These are phyloP conservation scores for Dipus sagitta DNA, from an alignment of 2,797 vertebrate genomes.

Conservation along the genomic window DNA sequence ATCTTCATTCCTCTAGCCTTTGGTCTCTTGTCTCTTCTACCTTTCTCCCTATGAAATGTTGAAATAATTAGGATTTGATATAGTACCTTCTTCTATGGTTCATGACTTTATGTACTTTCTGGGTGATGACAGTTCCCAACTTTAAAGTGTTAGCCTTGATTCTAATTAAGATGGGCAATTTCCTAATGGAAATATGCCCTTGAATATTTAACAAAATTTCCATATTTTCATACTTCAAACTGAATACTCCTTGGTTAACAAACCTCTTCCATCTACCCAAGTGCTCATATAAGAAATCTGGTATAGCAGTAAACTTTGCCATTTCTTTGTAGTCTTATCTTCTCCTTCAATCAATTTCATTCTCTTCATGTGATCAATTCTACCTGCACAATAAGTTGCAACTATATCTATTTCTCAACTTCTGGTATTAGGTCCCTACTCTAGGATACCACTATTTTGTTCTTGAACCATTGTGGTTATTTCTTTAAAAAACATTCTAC, in stretches of 20 bases:
- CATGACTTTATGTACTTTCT: not conserved
- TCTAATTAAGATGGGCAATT: not conserved
- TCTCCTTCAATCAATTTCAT: not conserved
- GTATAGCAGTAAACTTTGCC: not conserved
- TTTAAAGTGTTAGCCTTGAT: not conserved
- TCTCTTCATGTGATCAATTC: not conserved
- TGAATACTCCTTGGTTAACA: not conserved
- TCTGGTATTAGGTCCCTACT: not conserved
- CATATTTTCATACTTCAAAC: not conserved
- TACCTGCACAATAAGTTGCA: slow-evolving; percentile 35
- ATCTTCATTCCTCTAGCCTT: not conserved
- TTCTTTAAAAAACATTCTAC: not conserved
- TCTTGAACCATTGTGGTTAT: not conserved
- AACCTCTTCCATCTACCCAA: not conserved
- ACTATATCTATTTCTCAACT: not conserved
- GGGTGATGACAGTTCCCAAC: not conserved
- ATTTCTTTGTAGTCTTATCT: not conserved
- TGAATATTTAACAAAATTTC: not conserved
- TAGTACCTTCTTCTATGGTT: not conserved
- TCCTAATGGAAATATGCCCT: not conserved
- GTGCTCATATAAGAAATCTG: not conserved
- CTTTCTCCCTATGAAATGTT: not conserved
- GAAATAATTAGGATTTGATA: not conserved
- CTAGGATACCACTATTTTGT: not conserved
- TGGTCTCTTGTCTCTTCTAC: not conserved